phyloP scores from a whole-genome alignment of 2,888 invertebrate genomes.

The Drosophila algonquin region DNA sequence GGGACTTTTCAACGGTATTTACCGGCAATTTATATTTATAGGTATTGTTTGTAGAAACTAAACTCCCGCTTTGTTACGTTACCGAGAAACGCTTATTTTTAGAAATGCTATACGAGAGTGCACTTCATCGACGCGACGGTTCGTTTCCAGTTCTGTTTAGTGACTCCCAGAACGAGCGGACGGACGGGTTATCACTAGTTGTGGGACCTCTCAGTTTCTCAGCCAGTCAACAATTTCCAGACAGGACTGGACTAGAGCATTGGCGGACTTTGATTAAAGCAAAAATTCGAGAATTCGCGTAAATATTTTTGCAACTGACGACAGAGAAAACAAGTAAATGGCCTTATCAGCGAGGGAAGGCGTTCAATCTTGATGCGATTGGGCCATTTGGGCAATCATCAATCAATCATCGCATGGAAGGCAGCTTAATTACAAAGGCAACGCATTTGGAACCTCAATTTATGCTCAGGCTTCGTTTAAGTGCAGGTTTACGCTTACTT shows the following conservation, averaged over 20 bases:
- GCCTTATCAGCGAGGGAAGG: conserved; percentile 32
- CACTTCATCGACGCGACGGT: background rate
- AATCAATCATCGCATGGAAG: conserved; percentile 38
- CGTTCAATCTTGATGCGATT: conserved; percentile 28
- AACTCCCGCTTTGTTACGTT: background rate
- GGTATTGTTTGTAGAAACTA: background rate
- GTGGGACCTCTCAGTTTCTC: background rate
- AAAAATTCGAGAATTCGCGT: conserved; percentile 14
- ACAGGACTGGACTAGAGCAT: conserved; percentile 15
- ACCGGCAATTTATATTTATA: background rate
- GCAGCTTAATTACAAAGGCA: conserved; percentile 37
- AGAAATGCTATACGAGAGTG: background rate
- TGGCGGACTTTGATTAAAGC: conserved; percentile 54
- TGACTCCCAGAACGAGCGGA: background rate
- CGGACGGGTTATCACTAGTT: conserved; percentile 4
- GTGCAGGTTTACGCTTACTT: conserved; percentile 12
- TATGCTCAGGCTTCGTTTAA: conserved; percentile 32
- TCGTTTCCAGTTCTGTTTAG: background rate
- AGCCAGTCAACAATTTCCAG: conserved; percentile 35
- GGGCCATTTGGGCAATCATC: conserved; percentile 18
- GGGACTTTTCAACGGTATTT: background rate
- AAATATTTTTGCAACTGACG: conserved; percentile 40
- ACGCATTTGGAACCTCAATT: conserved; percentile 38
- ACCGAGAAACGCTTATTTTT: background rate
- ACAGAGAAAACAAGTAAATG: conserved; percentile 2